Evolutionary conservation across 1,140 invertebrate genomes (phyloP).

Genomic region (Chironomus striatipennis): DNA sequence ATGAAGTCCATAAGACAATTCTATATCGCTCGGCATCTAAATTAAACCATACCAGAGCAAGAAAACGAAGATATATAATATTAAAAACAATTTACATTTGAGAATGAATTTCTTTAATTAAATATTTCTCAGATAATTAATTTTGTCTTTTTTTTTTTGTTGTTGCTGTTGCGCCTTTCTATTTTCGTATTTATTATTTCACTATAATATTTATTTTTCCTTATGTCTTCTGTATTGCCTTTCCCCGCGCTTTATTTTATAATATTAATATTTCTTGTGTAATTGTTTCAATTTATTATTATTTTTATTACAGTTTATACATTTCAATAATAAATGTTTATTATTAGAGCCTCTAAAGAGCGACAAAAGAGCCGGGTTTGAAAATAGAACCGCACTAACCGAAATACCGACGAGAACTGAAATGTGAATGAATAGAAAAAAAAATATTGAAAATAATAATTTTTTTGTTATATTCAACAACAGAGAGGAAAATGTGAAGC

Average conservation of each 20-base stretch:
- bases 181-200: neutral
- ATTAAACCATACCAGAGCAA: neutral
- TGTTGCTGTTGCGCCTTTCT: neutral
- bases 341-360: conserved; percentile 20
- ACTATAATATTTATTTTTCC: conserved; percentile 3
- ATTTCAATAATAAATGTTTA: conserved; percentile 23
- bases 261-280: conserved; percentile 14
- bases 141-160: conserved; percentile 8
- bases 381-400: conserved; percentile 4
- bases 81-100: conserved; percentile 20
- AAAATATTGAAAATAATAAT: neutral
- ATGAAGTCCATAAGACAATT: too few relatives aligned
- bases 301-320: conserved; percentile 23
- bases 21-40: too few relatives aligned
- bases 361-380: neutral
- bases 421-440: conserved; percentile 1
- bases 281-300: conserved; percentile 23
- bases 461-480: neutral
- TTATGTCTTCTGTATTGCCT: conserved; percentile 6
- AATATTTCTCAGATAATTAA: conserved; percentile 24
- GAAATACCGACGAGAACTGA: conserved; percentile 19
- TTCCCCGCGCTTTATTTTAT: neutral
- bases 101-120: conserved; percentile 23
- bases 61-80: neutral
- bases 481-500: neutral